Evolutionary conservation across 2,113 vertebrate genomes (phyloP).

Genomic region (Dascyllus trimaculatus): DNA sequence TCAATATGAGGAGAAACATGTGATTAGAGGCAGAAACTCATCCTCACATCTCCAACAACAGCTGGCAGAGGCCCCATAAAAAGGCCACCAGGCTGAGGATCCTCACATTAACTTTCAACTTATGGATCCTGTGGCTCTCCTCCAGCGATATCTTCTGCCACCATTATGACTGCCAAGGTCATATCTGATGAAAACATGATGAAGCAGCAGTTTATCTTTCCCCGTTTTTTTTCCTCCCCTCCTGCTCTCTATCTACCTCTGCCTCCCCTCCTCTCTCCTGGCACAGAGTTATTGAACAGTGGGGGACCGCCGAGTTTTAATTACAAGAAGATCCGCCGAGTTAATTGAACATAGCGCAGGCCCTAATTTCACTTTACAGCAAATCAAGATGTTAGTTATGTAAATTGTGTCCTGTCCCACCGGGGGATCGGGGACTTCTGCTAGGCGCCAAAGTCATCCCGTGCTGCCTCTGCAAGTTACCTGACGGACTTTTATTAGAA

Average conservation of each 20-base stretch:
- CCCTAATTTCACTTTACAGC: constrained; percentile 81
- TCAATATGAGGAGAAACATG: constrained; percentile 74
- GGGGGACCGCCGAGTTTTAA: constrained; percentile 78
- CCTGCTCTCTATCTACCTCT: constrained; percentile 12
- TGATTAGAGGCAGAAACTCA: constrained; percentile 51
- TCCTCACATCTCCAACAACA: constrained; percentile 67
- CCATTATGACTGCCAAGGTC: constrained; percentile 82
- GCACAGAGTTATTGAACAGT: constrained; percentile 76
- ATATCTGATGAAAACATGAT: constrained; percentile 85
- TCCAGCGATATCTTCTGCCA: constrained; percentile 78
- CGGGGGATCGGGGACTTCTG: constrained; percentile 60
- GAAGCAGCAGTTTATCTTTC: constrained; percentile 83
- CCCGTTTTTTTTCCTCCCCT: constrained; percentile 11
- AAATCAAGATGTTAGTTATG: constrained; percentile 86
- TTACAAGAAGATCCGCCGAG: constrained; percentile 74
- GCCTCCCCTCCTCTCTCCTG: constrained; percentile 42
- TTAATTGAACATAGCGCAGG: constrained; percentile 81
- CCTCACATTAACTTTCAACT: constrained; percentile 83
- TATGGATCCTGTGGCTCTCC: constrained; percentile 77
- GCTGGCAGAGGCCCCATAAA: constrained; percentile 71
- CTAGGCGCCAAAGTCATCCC: constrained; percentile 75
- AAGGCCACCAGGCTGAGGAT: constrained; percentile 68
- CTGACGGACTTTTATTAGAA: constrained; percentile 60
- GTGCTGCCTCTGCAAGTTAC: constrained; percentile 62
- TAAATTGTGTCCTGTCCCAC: constrained; percentile 70